A percentile compares a stretch with the other conserved stretches of the same genome.
Evolutionary conservation across 2,113 vertebrate species (phyloP).

Genomic region (Hyperoodon ampullatus): DNA sequence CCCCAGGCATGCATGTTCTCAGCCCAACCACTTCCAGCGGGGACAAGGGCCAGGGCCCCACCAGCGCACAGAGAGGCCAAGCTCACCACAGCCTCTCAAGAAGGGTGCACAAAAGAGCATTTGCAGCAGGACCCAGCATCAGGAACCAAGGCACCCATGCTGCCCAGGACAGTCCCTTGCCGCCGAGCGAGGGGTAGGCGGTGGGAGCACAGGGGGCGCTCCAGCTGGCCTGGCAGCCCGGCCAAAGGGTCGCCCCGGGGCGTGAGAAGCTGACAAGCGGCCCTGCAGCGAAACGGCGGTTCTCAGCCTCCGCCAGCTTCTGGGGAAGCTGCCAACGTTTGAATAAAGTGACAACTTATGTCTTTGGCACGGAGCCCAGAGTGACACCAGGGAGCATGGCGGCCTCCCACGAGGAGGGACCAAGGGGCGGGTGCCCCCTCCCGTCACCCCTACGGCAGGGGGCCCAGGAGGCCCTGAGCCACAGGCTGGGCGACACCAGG

Average conservation of each 20-base stretch:
- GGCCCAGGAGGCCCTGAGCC: too few relatives aligned
- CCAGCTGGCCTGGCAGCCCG: not conserved
- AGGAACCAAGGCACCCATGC: too few relatives aligned
- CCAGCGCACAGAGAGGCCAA: accelerated
- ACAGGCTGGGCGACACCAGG: too few relatives aligned
- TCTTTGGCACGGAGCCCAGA: not conserved
- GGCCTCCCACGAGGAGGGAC: not conserved
- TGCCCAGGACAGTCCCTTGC: not conserved
- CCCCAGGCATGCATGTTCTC: accelerated
- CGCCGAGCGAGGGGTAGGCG: too few relatives aligned
- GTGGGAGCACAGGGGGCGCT: not conserved
- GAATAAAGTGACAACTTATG: not conserved
- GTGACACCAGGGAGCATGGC: not conserved
- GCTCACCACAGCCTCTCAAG: accelerated
- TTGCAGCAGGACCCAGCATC: accelerated
- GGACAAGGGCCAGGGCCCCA: not conserved
- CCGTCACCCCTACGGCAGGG: not conserved
- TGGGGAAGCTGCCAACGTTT: not conserved
- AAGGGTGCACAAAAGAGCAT: accelerated
- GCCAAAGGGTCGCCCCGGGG: not conserved
- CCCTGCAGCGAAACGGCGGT: accelerated
- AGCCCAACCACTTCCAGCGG: not conserved
- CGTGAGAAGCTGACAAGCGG: not conserved
- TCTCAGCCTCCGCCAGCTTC: not conserved
- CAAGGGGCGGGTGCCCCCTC: not conserved